These are phyloP conservation scores for Cephus rjabovi DNA, from an alignment of 2,888 invertebrate genomes.

Conservation along the genomic window DNA sequence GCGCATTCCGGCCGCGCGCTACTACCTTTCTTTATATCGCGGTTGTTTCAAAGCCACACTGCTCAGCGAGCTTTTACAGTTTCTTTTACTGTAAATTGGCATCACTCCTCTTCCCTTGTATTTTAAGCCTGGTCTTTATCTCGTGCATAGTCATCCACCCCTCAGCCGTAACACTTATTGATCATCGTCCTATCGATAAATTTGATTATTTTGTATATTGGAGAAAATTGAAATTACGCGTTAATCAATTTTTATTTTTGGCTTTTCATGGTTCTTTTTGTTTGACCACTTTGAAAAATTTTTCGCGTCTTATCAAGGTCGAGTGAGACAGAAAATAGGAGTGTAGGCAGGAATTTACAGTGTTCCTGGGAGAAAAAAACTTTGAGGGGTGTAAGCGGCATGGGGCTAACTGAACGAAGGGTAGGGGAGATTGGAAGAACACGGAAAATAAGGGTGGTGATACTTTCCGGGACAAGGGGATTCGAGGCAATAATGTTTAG, in stretches of 20 bases:
- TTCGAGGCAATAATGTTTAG: conserved; percentile 28
- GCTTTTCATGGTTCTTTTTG: neutral
- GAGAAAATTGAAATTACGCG: neutral
- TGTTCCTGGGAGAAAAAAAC: neutral
- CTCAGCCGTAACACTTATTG: neutral
- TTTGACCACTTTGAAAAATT: neutral
- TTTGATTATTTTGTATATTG: neutral
- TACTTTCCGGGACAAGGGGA: conserved; percentile 12
- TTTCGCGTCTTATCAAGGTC: neutral
- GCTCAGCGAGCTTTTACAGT: conserved; percentile 29
- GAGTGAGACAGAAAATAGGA: neutral
- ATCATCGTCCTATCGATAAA: neutral
- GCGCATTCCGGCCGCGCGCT: conserved; percentile 8
- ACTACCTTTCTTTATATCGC: conserved; percentile 31
- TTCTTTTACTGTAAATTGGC: conserved; percentile 52
- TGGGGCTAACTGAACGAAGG: neutral
- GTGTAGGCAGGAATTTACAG: neutral
- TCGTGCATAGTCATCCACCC: neutral
- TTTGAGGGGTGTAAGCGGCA: neutral
- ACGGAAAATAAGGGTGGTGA: neutral
- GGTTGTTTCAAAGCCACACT: conserved; percentile 28
- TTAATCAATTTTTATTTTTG: neutral
- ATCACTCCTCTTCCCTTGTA: conserved; percentile 22
- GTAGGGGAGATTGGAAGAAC: neutral
- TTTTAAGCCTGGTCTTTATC: conserved; percentile 21